Evolutionary conservation across 2,797 vertebrate genomes (phyloP).

Genomic region (Mallotus villosus): DNA sequence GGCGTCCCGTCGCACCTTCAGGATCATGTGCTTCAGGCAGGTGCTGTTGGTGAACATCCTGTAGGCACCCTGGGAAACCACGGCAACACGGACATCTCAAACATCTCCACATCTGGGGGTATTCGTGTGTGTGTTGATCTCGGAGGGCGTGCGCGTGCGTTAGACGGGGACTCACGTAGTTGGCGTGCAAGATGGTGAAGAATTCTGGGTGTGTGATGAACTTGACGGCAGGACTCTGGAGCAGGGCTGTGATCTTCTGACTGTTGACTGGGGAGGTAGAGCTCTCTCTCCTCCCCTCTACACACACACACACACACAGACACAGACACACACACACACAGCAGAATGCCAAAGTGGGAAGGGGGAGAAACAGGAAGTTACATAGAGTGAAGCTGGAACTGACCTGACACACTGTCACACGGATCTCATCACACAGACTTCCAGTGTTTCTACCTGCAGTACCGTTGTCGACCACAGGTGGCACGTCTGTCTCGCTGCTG

Average conservation of each 20-base stretch:
- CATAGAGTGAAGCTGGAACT: not conserved
- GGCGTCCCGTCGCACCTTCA: constrained; percentile 94
- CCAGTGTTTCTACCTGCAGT: not conserved
- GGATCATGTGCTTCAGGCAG: constrained; percentile 97
- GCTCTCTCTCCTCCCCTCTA: constrained; percentile 78
- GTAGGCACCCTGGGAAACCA: constrained; percentile 84
- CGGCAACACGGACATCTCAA: not conserved
- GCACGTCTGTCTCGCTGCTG: constrained; percentile 78
- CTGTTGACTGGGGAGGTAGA: constrained; percentile 80
- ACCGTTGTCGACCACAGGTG: constrained; percentile 31
- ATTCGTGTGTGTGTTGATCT: not conserved
- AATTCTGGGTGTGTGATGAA: constrained; percentile 89
- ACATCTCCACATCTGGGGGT: no score
- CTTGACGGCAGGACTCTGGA: constrained; percentile 86
- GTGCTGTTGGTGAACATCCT: constrained; percentile 95
- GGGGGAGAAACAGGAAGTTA: not conserved
- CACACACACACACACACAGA: constrained; percentile 11
- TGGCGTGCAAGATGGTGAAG: constrained; percentile 86
- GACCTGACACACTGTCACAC: not conserved
- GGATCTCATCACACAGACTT: not conserved
- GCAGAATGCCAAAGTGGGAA: not conserved
- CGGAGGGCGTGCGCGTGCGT: not conserved
- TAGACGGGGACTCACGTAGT: not conserved
- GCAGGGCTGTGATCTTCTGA: constrained; percentile 84
- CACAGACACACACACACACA: constrained; percentile 18